Evolutionary conservation across 2,888 invertebrate species (phyloP), one percentile per base, ranked within the genome.

Genomic region (Eupithecia pulchellata): DNA sequence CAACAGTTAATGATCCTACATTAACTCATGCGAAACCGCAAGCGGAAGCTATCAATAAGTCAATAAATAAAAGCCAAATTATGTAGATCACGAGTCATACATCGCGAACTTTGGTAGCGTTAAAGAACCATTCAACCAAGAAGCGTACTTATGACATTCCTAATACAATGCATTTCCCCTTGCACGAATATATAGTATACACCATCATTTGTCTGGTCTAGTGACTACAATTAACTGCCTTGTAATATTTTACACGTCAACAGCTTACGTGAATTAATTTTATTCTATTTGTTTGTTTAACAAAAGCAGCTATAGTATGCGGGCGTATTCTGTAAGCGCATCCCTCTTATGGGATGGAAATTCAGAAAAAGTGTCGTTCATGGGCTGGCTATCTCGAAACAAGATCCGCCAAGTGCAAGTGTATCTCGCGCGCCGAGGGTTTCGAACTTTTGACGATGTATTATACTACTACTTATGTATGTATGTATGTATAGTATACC

Each of bases 191-290:
- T 2, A n/a, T 3, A 6, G n/a, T 47, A 47, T 14, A 27, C 29
- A 58, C n/a, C 72, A 68, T 74, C 75, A 75, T 74, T 77, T 77
- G 72, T 77, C 71, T 74, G 64, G 64, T 77, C 71, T 75, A 64
- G 64, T 11, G 74, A 73, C 73, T 72, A 71, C 69, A 72, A 73
- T 75, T 74, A 64, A 66, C 68, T 69, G 8, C n/a, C 70, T 32
- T 68, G 68, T 69, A 60, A 72, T 69, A 69, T 66, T 64, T 66
- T 55, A 69, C 66, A 64, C 60, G 72, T 69, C 69, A 72, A 58
- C 72, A 55, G 64, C 34, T 60, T 34, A 64, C 52, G 39, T 55
- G 66, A 27, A 60, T 58, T 68, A 47, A 58, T 69, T 61, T 72
- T 61, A 60, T 60, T 60, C 32, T 69, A 69, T 67, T 72, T 69